Evolutionary conservation across 2,113 vertebrate species (phyloP).

Genomic region (Amazona guildingii): DNA sequence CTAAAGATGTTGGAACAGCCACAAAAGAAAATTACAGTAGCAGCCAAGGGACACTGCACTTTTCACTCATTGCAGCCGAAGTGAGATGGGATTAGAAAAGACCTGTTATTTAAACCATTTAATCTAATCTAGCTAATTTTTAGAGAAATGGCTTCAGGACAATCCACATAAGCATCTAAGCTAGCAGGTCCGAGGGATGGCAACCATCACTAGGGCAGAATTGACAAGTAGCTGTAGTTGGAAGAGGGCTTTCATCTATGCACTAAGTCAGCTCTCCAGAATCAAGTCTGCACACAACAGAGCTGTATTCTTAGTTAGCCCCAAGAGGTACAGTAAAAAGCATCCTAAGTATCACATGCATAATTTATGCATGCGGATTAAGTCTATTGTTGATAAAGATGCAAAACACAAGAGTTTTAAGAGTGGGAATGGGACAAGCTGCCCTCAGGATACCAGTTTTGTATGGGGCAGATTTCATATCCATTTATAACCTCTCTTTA

Average conservation of each 20-base stretch:
- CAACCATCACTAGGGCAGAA: not conserved
- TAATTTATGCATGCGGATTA: not conserved
- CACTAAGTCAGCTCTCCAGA: not conserved
- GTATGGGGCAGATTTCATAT: not conserved
- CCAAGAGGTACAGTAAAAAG: not conserved
- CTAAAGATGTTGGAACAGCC: not conserved
- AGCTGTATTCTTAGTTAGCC: not conserved
- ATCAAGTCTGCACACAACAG: not conserved
- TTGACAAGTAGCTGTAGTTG: not conserved
- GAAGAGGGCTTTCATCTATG: not conserved
- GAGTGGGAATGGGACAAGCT: not conserved
- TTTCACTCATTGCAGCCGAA: conserved; percentile 1
- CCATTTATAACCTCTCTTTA: not conserved
- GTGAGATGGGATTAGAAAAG: not conserved
- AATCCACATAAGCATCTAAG: not conserved
- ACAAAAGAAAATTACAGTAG: conserved; percentile 42
- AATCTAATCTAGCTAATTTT: not conserved
- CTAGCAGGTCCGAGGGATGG: not conserved
- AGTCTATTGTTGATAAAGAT: not conserved
- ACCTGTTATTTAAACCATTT: not conserved
- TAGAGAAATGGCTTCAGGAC: not conserved
- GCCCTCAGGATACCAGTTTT: not conserved
- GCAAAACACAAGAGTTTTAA: not conserved
- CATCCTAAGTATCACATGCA: not conserved
- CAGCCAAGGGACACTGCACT: not conserved